Percentiles rank a stretch among this genome's conserved stretches.
These are phyloP conservation scores for Heliconius congener DNA, from an alignment of 1,140 invertebrate genomes.

Conservation along the genomic window DNA sequence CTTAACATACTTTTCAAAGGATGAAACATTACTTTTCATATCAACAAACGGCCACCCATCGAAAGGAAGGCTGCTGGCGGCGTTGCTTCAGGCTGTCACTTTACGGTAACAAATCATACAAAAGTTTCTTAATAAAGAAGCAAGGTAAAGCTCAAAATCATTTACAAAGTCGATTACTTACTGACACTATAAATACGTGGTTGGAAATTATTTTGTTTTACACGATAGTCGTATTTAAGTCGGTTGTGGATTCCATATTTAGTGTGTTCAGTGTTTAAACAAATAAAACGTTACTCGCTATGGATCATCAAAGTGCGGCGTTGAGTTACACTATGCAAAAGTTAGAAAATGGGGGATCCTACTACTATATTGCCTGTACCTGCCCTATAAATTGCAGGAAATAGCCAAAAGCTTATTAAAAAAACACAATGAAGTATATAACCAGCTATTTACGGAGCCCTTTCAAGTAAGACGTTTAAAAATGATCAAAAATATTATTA, in stretches of 20 bases:
- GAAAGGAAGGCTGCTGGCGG: conserved; percentile 3
- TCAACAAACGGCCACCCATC: not conserved
- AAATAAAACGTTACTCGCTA: too few species aligned
- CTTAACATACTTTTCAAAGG: not conserved
- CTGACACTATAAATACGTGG: not conserved
- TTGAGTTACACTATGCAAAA: too few species aligned
- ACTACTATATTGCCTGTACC: too few species aligned
- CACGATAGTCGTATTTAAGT: too few species aligned
- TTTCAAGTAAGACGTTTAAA: conserved; percentile 20
- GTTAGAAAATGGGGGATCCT: too few species aligned
- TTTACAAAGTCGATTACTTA: not conserved
- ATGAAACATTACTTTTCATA: not conserved
- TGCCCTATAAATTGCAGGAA: too few species aligned
- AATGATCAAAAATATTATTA: conserved; percentile 36
- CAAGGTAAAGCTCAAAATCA: conserved; percentile 1
- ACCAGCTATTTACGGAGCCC: not conserved
- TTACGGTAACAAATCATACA: conserved; percentile 8
- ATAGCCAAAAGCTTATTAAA: not conserved
- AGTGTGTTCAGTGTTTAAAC: too few species aligned
- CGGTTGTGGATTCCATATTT: too few species aligned
- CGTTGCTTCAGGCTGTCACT: conserved; percentile 4
- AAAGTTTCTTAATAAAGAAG: conserved; percentile 9
- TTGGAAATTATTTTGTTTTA: not conserved
- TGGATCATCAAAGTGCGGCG: too few species aligned
- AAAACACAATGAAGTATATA: not conserved